Conservation (phyloP, 2,888 invertebrate species). For the Raillietiella orientalis region DNA sequence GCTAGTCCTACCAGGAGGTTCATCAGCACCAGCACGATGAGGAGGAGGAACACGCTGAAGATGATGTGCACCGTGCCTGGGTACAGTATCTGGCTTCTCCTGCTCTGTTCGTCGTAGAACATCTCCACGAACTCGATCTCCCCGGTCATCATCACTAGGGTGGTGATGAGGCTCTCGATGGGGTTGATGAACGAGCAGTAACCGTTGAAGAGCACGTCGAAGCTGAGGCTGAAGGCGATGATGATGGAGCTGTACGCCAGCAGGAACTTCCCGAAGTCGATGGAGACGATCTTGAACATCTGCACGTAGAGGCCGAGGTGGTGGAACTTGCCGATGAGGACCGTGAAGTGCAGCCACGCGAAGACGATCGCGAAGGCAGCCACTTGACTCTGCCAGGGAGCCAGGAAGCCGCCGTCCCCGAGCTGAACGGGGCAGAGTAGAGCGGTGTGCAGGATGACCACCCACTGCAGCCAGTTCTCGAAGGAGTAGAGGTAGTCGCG, state of each 20-base stretch:
- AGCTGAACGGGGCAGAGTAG: not conserved
- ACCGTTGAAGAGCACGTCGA: slow-evolving; percentile 37
- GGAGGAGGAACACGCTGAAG: slow-evolving; percentile 36
- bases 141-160: slow-evolving; percentile 62
- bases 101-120: too few relatives aligned
- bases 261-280: slow-evolving; percentile 48
- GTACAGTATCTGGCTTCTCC: slow-evolving; percentile 24
- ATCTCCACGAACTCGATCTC: slow-evolving; percentile 28
- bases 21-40: slow-evolving; percentile 47
- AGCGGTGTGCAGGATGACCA: slow-evolving; percentile 22
- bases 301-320: slow-evolving; percentile 55
- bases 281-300: slow-evolving; percentile 51
- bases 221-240: slow-evolving; percentile 43
- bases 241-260: slow-evolving; percentile 44
- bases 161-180: slow-evolving; percentile 23
- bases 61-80: slow-evolving; percentile 38
- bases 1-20: slow-evolving; percentile 54
- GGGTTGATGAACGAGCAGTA: slow-evolving; percentile 6
- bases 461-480: slow-evolving; percentile 56
- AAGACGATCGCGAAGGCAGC: slow-evolving; percentile 48
- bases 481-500: slow-evolving; percentile 38
- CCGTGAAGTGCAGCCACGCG: slow-evolving; percentile 52
- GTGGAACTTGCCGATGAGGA: slow-evolving; percentile 52
- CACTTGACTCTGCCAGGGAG: slow-evolving; percentile 17
- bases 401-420: not conserved